Conservation (phyloP, 2,888 invertebrate genomes). For the Dexiosoma caninum region DNA sequence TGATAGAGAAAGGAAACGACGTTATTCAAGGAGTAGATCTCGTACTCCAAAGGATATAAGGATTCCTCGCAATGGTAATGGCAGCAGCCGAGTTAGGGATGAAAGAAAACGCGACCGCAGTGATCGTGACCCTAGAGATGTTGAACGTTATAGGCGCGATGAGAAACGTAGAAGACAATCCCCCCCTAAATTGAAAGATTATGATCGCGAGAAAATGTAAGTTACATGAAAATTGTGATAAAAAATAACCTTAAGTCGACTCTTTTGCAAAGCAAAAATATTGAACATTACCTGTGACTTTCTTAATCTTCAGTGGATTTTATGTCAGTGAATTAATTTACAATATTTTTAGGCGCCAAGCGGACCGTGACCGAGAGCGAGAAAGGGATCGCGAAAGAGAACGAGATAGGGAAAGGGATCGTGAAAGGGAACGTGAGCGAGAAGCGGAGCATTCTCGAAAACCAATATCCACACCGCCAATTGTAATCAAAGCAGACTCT, state of each 20-base stretch:
- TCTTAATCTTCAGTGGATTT: too few species aligned
- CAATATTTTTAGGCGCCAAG: constrained; percentile 65
- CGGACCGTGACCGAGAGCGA: constrained; percentile 66
- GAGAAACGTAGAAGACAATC: constrained; percentile 74
- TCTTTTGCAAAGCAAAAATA: too few species aligned
- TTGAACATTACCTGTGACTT: too few species aligned
- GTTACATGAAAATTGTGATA: constrained; percentile 4
- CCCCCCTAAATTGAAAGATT: constrained; percentile 68
- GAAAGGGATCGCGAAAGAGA: constrained; percentile 63
- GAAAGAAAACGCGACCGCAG: constrained; percentile 69
- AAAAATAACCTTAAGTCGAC: too few species aligned
- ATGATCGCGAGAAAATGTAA: constrained; percentile 72
- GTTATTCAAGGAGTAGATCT: constrained; percentile 68
- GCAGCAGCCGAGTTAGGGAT: constrained; percentile 69
- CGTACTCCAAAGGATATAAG: constrained; percentile 69
- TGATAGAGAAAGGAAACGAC: constrained; percentile 72
- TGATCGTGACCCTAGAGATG: constrained; percentile 64
- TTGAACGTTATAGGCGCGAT: constrained; percentile 69
- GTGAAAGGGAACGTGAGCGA: constrained; percentile 79
- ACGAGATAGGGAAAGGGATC: constrained; percentile 50
- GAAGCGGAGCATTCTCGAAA: constrained; percentile 66
- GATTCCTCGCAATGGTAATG: constrained; percentile 70
- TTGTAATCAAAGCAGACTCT: constrained; percentile 71
- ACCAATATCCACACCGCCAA: constrained; percentile 59
- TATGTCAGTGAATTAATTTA: too few species aligned